Evolutionary conservation across 2,113 vertebrate genomes (phyloP), one percentile per base, ranked within the genome.

Genomic region (Pelmatolapia mariae): DNA sequence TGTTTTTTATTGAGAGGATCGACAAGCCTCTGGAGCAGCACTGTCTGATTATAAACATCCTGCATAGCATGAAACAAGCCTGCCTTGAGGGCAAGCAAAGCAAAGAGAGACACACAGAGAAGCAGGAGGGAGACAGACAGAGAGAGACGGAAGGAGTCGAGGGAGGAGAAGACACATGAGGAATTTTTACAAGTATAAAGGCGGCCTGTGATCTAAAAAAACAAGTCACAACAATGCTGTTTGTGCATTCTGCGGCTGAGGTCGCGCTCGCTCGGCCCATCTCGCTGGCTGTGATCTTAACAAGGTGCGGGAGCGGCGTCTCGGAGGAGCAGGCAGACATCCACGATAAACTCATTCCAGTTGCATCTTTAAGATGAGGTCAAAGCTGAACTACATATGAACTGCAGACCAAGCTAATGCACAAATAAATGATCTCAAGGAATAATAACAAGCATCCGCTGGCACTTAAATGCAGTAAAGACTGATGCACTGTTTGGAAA

Each of bases 41-140:
- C 63, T 47, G 92, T 87, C 91, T 93, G 82, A 92, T 93, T 90
- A 93, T 85, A 56, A 92, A 91, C 90, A 92, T 87, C 88, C 88
- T 88, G 84, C 89, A 91, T 87, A 84, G 86, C 87, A 83, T 93
- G 83, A 94, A 92, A 91, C 88, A 82, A 89, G 86, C 63, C 54
- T 89, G 88, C 90, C 91, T 94, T 83, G 78, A 79, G 94, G 93
- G 93, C 90, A 87, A 63, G 68, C 45, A 81, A 38, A 81, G 88
- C 6, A 50, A 83, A 86, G 52, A 68, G 61, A 83, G 45, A 53
- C 19, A 40, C 52, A 53, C 12, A 66, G 57, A 38, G 57, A 63
- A 71, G 61, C 26, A 82, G 79, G 81, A 80, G 18, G 31, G 45
- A 83, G 85, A 50, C 38, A 85, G 57, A 33, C 13, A 43, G 19